These are phyloP conservation scores for Drosophila jambulina DNA, from an alignment of 1,140 invertebrate genomes.

Conservation along the genomic window DNA sequence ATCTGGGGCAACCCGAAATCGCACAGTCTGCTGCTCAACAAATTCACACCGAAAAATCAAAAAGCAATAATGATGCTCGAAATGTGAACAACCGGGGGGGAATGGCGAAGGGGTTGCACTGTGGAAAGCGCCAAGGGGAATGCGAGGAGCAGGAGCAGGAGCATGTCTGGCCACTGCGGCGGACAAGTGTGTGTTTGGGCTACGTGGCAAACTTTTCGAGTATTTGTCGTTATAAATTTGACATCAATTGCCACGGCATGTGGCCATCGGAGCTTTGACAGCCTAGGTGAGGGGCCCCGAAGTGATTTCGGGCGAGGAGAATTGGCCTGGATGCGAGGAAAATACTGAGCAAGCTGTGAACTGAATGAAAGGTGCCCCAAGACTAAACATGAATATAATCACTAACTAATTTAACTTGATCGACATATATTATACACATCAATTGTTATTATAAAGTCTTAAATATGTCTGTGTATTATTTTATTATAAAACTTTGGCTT, in stretches of 20 bases:
- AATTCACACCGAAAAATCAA: slow-evolving; percentile 80
- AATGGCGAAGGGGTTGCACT: not conserved
- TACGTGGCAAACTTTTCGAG: slow-evolving; percentile 62
- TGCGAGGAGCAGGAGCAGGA: not conserved
- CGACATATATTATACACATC: not conserved
- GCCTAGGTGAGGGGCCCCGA: slow-evolving; percentile 14
- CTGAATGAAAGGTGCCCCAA: not conserved
- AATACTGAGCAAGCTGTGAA: slow-evolving; percentile 5
- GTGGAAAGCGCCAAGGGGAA: not conserved
- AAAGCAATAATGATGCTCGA: slow-evolving; percentile 81
- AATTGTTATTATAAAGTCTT: not conserved
- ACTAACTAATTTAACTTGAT: not conserved
- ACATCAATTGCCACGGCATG: slow-evolving; percentile 77
- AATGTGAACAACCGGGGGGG: slow-evolving; percentile 53
- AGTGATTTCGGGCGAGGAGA: slow-evolving; percentile 21
- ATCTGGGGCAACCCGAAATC: slow-evolving; percentile 34
- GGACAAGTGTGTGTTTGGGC: slow-evolving; percentile 35
- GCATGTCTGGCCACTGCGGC: slow-evolving; percentile 24
- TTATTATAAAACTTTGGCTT: not conserved
- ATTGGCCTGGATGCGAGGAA: slow-evolving; percentile 24
- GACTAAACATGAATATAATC: not conserved
- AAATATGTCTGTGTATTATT: too few relatives aligned
- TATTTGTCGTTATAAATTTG: slow-evolving; percentile 81
- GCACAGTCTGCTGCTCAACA: slow-evolving; percentile 52
- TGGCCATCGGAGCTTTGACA: slow-evolving; percentile 47